Conservation (phyloP, 64 coral and sea anemone species). For the Pocillopora verrucosa region DNA sequence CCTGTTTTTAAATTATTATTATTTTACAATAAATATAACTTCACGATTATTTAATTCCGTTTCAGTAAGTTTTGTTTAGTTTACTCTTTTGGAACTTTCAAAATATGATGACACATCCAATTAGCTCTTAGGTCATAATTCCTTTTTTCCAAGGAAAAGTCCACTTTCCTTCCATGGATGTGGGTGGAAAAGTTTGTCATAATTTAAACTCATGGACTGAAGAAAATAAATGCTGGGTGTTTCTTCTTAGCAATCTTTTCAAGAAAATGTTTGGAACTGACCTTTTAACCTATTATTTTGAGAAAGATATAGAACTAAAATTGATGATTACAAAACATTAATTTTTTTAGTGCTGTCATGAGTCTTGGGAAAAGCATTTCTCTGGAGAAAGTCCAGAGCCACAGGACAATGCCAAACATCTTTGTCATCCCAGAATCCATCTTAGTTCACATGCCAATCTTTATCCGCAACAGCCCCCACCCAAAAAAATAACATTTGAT, state of each 20-base stretch:
- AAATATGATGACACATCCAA: neutral
- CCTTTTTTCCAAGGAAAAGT: conserved; percentile 5
- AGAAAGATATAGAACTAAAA: conserved; percentile 32
- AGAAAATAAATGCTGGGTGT: conserved; percentile 42
- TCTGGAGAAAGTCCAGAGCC: neutral
- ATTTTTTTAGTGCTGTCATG: conserved; percentile 19
- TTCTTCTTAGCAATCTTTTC: conserved; percentile 24
- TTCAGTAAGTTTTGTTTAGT: neutral
- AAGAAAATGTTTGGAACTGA: conserved; percentile 54
- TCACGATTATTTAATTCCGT: no score
- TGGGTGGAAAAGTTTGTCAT: conserved; percentile 40
- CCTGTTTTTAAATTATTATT: no score
- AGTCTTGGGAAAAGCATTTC: conserved; percentile 28
- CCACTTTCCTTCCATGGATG: conserved; percentile 45
- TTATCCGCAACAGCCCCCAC: neutral
- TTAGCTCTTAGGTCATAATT: neutral
- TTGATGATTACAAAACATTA: neutral
- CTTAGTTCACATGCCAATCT: neutral
- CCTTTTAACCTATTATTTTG: conserved; percentile 32
- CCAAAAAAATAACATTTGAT: neutral
- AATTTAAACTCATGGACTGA: conserved; percentile 32
- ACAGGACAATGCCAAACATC: neutral
- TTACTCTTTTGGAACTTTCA: neutral
- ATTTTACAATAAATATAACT: no score
- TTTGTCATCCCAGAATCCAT: neutral